Evolutionary conservation across 2,888 invertebrate genomes (phyloP), one percentile per base, ranked within the genome.

Genomic region (Scaptomyza caliginosa): DNA sequence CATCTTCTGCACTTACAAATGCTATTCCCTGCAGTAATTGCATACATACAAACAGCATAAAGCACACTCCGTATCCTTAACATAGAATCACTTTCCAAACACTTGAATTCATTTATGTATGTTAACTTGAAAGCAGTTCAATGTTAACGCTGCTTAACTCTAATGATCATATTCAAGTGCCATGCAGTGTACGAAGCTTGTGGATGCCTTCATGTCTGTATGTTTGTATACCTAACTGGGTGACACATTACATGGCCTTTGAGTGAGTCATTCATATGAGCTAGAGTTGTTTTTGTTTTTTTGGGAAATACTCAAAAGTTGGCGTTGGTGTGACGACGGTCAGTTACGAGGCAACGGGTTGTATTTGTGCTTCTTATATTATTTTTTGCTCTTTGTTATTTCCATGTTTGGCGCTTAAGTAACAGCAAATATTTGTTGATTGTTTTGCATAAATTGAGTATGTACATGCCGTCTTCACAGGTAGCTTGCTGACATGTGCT

Each of bases 231-330:
- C 40, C 17, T 67, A 58, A 60, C 57, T 80, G 74, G 63, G 50
- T 60, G 75, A 68, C 62, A 74, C 67, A 66, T 65, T 64, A 74
- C 82, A 62, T 46, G 52, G 40, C 8, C 23, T 40, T 40, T 32
- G 77, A 75, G 43, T 79, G 85, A 79, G 32, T 57, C 51, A 17
- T 32, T n/a, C n/a, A 13, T 7, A 1, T 21, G 17, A 19, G 30
- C 45, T 19, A 28, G 28, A 38, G 45, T 39, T 43, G 8, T 40
- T 3, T 16, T 34, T 21, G 10, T 10, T 17, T 43, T 75, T 57
- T 71, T 52, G 68, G 82, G 56, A 78, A 78, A 66, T 57, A 71
- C 66, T 65, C 23, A 32, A 39, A 49, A 28, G 32, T 38, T 39
- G 17, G 30, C 40, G 26, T 50, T 67, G 46, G 39, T 28, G 39